phyloP scores from a whole-genome alignment of 2,113 vertebrate genomes.

The Malurus alboscapulatus region DNA sequence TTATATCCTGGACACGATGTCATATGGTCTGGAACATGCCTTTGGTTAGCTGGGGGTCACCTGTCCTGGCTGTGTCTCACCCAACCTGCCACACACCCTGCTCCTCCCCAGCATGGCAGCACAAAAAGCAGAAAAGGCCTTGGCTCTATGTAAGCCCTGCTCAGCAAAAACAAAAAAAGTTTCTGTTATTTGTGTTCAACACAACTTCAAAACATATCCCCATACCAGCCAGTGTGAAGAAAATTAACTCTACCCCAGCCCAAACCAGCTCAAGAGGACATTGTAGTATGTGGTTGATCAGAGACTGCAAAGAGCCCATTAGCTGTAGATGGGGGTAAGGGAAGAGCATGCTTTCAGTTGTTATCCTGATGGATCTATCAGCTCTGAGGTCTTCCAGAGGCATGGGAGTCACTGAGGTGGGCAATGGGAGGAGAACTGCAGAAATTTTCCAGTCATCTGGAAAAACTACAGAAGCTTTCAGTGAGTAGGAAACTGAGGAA shows the following conservation, averaged over 20 bases:
- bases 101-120: fast-evolving
- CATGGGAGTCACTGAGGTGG: background rate
- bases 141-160: background rate
- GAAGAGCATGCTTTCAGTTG: background rate
- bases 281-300: background rate
- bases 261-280: background rate
- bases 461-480: background rate
- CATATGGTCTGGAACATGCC: background rate
- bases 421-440: background rate
- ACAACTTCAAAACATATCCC: background rate
- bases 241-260: background rate
- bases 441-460: background rate
- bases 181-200: background rate
- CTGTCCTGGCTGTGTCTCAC: background rate
- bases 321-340: background rate
- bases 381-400: background rate
- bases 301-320: background rate
- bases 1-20: background rate
- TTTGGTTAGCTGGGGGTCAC: background rate
- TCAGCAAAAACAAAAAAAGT: background rate
- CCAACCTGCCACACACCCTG: fast-evolving
- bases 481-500: background rate
- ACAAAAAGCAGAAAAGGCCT: background rate
- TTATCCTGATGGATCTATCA: background rate
- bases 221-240: background rate